These are phyloP conservation scores for Molanna angustata DNA, from an alignment of 2,888 invertebrate genomes.

Conservation along the genomic window DNA sequence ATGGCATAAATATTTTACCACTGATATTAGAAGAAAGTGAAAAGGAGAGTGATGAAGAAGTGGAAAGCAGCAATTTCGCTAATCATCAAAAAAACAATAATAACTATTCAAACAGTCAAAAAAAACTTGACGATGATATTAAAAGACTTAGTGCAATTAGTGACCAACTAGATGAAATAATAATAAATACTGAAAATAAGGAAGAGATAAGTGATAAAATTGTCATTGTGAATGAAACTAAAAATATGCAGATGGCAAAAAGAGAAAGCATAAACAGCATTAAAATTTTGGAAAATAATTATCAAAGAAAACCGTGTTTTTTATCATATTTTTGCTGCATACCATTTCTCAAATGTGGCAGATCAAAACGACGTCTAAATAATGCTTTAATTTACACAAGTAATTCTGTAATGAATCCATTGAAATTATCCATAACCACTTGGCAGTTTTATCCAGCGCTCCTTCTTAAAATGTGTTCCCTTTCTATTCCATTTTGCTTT, in stretches of 20 bases:
- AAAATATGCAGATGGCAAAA: no score
- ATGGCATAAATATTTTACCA: constrained; percentile 53
- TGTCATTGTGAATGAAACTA: no score
- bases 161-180: constrained; percentile 52
- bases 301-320: no score
- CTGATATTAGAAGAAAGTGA: constrained; percentile 56
- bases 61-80: constrained; percentile 22
- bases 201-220: constrained; percentile 38
- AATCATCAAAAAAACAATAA: constrained; percentile 39
- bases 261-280: no score
- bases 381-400: constrained; percentile 46
- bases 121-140: constrained; percentile 47
- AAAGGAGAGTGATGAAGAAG: constrained; percentile 37
- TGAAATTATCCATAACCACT: constrained; percentile 47
- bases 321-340: constrained; percentile 9
- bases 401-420: constrained; percentile 49
- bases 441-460: constrained; percentile 52
- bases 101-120: constrained; percentile 38
- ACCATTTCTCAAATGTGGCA: constrained; percentile 18
- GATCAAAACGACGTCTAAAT: constrained; percentile 39
- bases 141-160: constrained; percentile 54
- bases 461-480: constrained; percentile 43
- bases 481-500: constrained; percentile 44
- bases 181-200: constrained; percentile 46
- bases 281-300: no score